These are phyloP conservation scores for Synergus japonicus DNA, from an alignment of 2,888 invertebrate species.

Conservation along the genomic window DNA sequence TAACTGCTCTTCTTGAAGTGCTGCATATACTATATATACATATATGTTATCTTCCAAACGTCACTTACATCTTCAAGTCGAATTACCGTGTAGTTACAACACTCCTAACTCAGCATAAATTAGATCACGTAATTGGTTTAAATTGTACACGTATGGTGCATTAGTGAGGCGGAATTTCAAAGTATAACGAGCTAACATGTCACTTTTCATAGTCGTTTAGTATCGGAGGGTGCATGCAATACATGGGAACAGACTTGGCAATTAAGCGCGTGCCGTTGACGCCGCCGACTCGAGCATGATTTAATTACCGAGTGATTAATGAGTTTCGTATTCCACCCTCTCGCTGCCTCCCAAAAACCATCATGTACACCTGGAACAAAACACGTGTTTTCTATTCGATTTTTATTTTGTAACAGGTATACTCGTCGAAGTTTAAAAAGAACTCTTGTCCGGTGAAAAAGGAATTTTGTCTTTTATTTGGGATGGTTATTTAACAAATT, in stretches of 20 bases:
- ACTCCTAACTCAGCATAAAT: background rate
- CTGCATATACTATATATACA: background rate
- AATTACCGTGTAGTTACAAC: slow-evolving; percentile 9
- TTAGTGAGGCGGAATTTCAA: background rate
- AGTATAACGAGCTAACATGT: background rate
- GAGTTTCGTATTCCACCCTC: slow-evolving; percentile 56
- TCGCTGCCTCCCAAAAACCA: slow-evolving; percentile 46
- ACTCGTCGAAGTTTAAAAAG: no score
- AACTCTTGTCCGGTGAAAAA: no score
- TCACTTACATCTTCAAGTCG: slow-evolving; percentile 20
- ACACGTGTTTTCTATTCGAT: no score
- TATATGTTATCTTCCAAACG: slow-evolving; percentile 7
- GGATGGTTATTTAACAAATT: no score
- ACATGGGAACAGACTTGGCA: slow-evolving; percentile 53
- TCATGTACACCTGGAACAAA: slow-evolving; percentile 39
- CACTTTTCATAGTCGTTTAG: slow-evolving; percentile 35
- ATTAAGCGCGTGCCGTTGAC: slow-evolving; percentile 64
- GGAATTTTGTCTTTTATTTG: no score
- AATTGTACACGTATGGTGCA: background rate
- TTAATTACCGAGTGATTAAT: slow-evolving; percentile 69
- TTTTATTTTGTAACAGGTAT: no score
- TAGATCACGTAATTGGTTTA: background rate
- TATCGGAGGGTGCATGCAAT: slow-evolving; percentile 44
- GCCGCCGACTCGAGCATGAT: slow-evolving; percentile 65
- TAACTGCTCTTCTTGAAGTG: slow-evolving; percentile 3